These are phyloP conservation scores for Aurelia coerulea DNA, from an alignment of 30 jellyfish, hydroid and myxozoan species.

Conservation along the genomic window DNA sequence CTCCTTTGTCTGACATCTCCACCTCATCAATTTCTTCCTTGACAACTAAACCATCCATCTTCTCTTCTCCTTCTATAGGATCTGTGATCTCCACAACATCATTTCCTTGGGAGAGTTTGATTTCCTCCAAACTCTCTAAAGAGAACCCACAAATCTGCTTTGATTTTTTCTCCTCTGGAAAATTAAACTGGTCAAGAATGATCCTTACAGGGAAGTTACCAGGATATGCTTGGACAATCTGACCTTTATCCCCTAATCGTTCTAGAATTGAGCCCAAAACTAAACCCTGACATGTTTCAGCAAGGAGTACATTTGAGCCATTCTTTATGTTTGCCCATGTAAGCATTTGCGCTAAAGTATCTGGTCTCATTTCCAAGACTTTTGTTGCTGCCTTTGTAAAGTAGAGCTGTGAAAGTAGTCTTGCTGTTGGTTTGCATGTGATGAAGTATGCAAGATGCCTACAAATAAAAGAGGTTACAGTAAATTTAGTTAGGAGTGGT, in stretches of 20 bases:
- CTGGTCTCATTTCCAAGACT: constrained; percentile 77
- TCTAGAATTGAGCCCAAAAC: constrained; percentile 85
- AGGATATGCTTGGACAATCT: constrained; percentile 68
- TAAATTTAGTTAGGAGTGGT: too few species aligned
- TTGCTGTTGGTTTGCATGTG: constrained; percentile 75
- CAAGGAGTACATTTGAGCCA: constrained; percentile 79
- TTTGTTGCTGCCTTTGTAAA: constrained; percentile 65
- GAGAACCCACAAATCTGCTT: constrained; percentile 70
- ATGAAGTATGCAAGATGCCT: constrained; percentile 85
- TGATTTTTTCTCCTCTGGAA: constrained; percentile 20
- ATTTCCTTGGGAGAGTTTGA: neutral
- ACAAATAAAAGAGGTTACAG: neutral
- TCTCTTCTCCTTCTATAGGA: neutral
- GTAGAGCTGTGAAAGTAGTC: constrained; percentile 71
- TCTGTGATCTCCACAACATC: neutral
- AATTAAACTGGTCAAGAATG: constrained; percentile 75
- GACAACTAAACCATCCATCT: neutral
- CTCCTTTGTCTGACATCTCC: constrained; percentile 2
- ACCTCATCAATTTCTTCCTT: neutral
- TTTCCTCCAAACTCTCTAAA: constrained; percentile 61
- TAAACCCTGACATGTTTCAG: constrained; percentile 86
- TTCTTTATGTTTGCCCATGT: constrained; percentile 74
- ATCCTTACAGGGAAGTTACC: constrained; percentile 88
- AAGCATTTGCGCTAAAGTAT: constrained; percentile 82
- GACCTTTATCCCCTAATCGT: constrained; percentile 86